Percentiles rank a stretch among this genome's conserved stretches.
These are phyloP conservation scores for Platygyra sinensis DNA, from an alignment of 64 coral and sea anemone genomes.

Conservation along the genomic window DNA sequence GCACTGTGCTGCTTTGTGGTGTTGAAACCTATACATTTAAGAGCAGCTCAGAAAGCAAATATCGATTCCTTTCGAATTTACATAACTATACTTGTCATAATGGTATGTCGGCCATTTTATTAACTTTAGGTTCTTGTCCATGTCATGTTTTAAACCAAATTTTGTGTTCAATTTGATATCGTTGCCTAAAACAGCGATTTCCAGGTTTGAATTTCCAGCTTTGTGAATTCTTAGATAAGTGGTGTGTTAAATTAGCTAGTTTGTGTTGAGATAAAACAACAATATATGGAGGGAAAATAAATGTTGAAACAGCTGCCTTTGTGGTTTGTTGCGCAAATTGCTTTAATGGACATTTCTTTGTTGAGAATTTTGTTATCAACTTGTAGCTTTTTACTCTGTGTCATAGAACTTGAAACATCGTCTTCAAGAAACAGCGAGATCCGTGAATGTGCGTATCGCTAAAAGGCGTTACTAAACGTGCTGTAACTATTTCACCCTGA, in stretches of 20 bases:
- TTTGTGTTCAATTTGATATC: not conserved
- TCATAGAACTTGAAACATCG: not conserved
- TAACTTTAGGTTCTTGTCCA: not conserved
- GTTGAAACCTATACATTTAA: too few relatives aligned
- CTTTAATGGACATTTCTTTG: not conserved
- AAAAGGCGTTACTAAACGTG: not conserved
- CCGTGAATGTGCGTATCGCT: not conserved
- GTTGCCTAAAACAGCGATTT: not conserved
- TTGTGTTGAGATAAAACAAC: not conserved
- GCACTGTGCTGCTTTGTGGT: too few relatives aligned
- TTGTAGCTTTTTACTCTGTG: not conserved
- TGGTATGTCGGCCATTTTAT: not conserved
- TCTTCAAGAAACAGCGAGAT: not conserved
- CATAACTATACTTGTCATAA: not conserved
- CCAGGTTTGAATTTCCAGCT: not conserved
- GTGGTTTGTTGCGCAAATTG: not conserved
- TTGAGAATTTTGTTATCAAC: not conserved
- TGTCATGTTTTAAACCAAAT: not conserved
- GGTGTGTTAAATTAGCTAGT: not conserved
- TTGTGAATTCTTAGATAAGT: not conserved
- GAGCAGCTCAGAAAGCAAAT: too few relatives aligned
- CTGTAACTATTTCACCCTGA: not conserved
- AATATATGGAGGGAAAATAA: constrained; percentile 3
- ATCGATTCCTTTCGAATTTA: not conserved
- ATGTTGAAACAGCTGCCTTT: not conserved